Percentiles rank a stretch among this genome's conserved stretches.
Evolutionary conservation across 53 echinoderm and acorn worm genomes (phyloP).

Genomic region (Luidia sarsii): DNA sequence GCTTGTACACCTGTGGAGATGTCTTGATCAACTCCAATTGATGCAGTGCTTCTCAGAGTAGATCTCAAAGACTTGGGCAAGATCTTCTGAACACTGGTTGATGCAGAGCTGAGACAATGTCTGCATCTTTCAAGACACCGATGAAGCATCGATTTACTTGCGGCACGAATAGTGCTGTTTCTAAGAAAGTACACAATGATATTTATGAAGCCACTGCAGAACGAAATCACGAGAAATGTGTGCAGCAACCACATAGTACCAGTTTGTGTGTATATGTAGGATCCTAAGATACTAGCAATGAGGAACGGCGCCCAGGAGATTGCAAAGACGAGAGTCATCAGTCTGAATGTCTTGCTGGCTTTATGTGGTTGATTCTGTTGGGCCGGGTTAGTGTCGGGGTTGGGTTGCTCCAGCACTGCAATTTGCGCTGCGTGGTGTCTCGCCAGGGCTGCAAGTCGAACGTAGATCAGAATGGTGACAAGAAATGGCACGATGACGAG

Average conservation of each 20-base stretch:
- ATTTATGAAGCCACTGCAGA: constrained; percentile 40
- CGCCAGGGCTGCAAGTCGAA: constrained; percentile 27
- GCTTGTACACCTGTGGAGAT: too few relatives aligned
- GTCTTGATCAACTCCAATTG: too few relatives aligned
- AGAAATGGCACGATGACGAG: background rate
- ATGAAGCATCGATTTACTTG: background rate
- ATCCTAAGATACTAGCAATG: constrained; percentile 2
- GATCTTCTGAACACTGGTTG: background rate
- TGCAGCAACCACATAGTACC: background rate
- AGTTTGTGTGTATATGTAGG: background rate
- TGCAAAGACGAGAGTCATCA: constrained; percentile 44
- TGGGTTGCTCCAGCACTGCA: background rate
- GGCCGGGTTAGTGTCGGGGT: background rate
- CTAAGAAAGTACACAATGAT: constrained; percentile 23
- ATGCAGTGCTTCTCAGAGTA: too few relatives aligned
- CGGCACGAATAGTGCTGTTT: constrained; percentile 6
- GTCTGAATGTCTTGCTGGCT: constrained; percentile 20
- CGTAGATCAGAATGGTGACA: constrained; percentile 18
- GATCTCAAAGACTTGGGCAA: too few relatives aligned
- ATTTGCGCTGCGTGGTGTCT: constrained; percentile 40
- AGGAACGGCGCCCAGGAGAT: constrained; percentile 6
- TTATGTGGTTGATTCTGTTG: constrained; percentile 23
- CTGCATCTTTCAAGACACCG: background rate
- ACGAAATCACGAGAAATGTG: background rate
- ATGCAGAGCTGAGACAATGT: background rate